Evolutionary conservation across 1,140 invertebrate genomes (phyloP), one percentile per base, ranked within the genome.

Genomic region (Drosophila malerkotliana): DNA sequence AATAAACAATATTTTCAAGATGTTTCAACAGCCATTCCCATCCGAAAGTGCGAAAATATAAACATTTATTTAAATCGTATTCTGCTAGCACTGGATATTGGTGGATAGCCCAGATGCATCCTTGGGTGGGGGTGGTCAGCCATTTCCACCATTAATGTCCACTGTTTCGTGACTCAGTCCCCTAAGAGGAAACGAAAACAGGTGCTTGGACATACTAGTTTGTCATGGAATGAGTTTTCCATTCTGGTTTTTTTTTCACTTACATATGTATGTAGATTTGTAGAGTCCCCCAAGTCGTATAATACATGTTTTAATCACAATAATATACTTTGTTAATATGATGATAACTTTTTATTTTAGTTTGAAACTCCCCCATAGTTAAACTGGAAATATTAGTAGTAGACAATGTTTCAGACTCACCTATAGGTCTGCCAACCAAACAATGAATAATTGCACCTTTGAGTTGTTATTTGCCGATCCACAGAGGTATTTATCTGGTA

Each of bases 1-100:
- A 80, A 79, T 79, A 79, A 79, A 79, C 77, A 79, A 79, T 79
- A 75, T 74, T 56, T 44, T 14, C 52, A 47, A 61, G 57, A 79
- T 79, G 51, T 66, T 63, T 72, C 60, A 55, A 59, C 78, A 81
- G 59, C 72, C 66, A 73, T 79, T 45, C 44, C 34, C 57, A 37
- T 61, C 77, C 77, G 74, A 79, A 79, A 79, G 77, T 79, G 62
- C 58, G 54, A 74, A 79, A 77, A 32, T 79, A 53, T 79, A 79
- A 79, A 79, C 77, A 79, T 44, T 51, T 52, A 72, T 45, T 55
- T 55, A 49, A 74, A 48, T 37, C 61, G 56, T 59, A 28, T 55
- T 32, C 51, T 15, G 44, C 9, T 47, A 8, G 15, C 34, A 37
- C 9, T 47, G 18, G 41, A 18, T 14, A 41, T 9, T 45, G 14